phyloP scores from a whole-genome alignment of 2,888 invertebrate genomes.

The Diachrysia chrysitis region DNA sequence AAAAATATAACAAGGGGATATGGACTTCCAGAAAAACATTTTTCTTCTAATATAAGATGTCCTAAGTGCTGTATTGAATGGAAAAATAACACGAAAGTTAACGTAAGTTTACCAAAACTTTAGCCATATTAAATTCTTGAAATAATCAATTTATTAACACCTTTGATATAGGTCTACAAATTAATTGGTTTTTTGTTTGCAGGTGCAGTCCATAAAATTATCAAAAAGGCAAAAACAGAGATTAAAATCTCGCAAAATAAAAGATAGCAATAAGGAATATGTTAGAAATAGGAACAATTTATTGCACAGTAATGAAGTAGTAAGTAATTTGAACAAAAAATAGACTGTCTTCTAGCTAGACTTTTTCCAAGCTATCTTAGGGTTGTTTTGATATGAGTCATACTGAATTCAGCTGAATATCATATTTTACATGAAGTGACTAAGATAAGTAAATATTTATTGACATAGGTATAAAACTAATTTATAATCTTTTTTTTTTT shows the following conservation, averaged over 20 bases:
- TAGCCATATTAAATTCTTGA: not conserved
- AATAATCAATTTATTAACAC: no score
- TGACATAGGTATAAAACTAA: not conserved
- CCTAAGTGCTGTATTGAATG: slow-evolving; percentile 78
- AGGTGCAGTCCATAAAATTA: slow-evolving; percentile 72
- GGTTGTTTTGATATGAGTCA: no score
- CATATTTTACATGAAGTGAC: no score
- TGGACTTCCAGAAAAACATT: slow-evolving; percentile 76
- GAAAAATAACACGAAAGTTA: slow-evolving; percentile 67
- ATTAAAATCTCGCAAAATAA: slow-evolving; percentile 61
- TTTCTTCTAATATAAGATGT: slow-evolving; percentile 75
- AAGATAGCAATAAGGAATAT: slow-evolving; percentile 48
- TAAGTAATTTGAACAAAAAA: slow-evolving; percentile 58
- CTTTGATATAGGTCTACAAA: no score
- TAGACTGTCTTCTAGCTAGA: no score
- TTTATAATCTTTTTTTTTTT: slow-evolving; percentile 38
- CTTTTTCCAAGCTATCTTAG: no score
- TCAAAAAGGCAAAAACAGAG: slow-evolving; percentile 71
- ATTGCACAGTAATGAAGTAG: slow-evolving; percentile 74
- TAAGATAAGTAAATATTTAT: not conserved
- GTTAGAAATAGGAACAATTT: slow-evolving; percentile 55
- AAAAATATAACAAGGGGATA: slow-evolving; percentile 72
- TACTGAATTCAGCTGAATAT: no score
- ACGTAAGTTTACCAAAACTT: slow-evolving; percentile 62
- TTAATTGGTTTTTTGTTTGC: slow-evolving; percentile 42